A percentile compares a stretch with the other conserved stretches of the same genome.
phyloP scores from a whole-genome alignment of 2,888 invertebrate genomes.

The Plutella xylostella region DNA sequence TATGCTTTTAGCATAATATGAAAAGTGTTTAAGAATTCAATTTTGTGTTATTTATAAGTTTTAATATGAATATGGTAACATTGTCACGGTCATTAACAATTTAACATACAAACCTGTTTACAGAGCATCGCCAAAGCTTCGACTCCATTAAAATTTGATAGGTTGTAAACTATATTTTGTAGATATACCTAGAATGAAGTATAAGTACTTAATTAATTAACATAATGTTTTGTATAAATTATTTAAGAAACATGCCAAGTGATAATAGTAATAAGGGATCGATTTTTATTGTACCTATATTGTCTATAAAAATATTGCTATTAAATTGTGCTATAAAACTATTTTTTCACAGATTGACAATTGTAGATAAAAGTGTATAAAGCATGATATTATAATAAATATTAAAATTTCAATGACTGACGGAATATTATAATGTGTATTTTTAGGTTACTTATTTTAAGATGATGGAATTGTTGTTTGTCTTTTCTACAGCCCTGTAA shows the following conservation, averaged over 20 bases:
- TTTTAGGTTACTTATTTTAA: slow-evolving; percentile 59
- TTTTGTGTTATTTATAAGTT: too few species aligned
- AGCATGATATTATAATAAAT: slow-evolving; percentile 30
- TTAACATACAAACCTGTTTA: too few species aligned
- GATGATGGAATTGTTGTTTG: slow-evolving; percentile 49
- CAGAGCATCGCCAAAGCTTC: slow-evolving; percentile 62
- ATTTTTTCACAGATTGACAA: slow-evolving; percentile 50
- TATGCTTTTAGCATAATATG: too few species aligned
- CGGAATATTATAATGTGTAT: slow-evolving; percentile 42
- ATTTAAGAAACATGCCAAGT: slow-evolving; percentile 56
- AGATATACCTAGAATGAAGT: too few species aligned
- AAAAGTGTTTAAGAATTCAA: too few species aligned
- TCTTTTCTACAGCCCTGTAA: slow-evolving; percentile 65
- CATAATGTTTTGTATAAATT: slow-evolving; percentile 31
- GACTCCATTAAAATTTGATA: slow-evolving; percentile 51
- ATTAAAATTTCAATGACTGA: slow-evolving; percentile 45
- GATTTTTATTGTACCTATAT: slow-evolving; percentile 27
- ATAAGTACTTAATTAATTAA: slow-evolving; percentile 17
- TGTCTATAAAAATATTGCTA: slow-evolving; percentile 27
- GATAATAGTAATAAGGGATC: slow-evolving; percentile 64
- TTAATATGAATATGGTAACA: too few species aligned
- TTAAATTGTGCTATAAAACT: slow-evolving; percentile 40
- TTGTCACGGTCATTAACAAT: too few species aligned
- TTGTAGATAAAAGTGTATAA: slow-evolving; percentile 32
- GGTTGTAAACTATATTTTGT: slow-evolving; percentile 55